These are phyloP conservation scores for Vimba vimba DNA, from an alignment of 2,113 vertebrate species.

Conservation along the genomic window DNA sequence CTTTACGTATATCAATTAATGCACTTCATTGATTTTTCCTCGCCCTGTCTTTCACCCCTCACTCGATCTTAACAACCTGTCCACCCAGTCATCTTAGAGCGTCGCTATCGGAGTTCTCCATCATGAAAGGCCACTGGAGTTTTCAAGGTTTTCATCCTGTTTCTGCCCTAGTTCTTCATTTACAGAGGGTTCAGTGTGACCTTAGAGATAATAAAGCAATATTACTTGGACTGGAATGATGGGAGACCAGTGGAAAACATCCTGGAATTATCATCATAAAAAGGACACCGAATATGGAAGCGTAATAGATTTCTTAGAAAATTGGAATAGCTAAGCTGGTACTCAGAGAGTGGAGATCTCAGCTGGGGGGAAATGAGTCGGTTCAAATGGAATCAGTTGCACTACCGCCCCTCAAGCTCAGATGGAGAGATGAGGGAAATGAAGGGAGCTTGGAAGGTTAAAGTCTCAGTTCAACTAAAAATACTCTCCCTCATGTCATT, in stretches of 20 bases:
- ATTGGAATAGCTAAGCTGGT: slow-evolving; percentile 36
- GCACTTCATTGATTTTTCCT: slow-evolving; percentile 49
- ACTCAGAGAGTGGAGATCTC: slow-evolving; percentile 26
- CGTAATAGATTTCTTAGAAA: slow-evolving; percentile 47
- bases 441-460: background rate
- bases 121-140: slow-evolving; percentile 8
- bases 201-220: slow-evolving; percentile 38
- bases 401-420: slow-evolving; percentile 21
- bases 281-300: slow-evolving; percentile 45
- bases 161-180: slow-evolving; percentile 31
- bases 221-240: slow-evolving; percentile 5
- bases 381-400: slow-evolving; percentile 16
- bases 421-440: background rate
- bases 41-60: slow-evolving; percentile 14
- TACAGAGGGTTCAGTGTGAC: slow-evolving; percentile 32
- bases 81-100: background rate
- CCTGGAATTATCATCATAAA: slow-evolving; percentile 12
- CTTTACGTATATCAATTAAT: slow-evolving; percentile 57
- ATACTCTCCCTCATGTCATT: background rate
- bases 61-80: slow-evolving; percentile 38
- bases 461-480: background rate
- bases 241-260: background rate
- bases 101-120: slow-evolving; percentile 1
- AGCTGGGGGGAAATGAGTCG: slow-evolving; percentile 38
- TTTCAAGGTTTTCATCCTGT: background rate